Evolutionary conservation across 2,113 vertebrate genomes (phyloP).

Genomic region (Cheirogaleus medius): DNA sequence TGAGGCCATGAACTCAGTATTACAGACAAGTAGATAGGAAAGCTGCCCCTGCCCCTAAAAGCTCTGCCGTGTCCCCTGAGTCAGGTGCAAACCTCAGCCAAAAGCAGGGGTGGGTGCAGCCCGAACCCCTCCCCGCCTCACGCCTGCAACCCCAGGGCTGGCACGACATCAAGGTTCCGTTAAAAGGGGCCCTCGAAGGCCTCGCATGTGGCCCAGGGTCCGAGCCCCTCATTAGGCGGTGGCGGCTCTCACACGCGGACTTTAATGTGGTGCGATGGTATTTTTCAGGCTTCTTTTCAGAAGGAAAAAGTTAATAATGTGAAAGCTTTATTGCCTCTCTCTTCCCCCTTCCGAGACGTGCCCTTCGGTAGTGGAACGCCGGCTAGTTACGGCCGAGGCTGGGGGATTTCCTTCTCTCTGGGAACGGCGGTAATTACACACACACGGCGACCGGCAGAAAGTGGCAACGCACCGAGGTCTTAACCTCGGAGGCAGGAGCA

Average conservation of each 20-base stretch:
- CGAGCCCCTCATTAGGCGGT: slow-evolving; percentile 91
- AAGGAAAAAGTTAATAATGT: slow-evolving; percentile 93
- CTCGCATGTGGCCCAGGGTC: slow-evolving; percentile 84
- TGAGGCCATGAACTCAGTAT: not conserved
- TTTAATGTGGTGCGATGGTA: slow-evolving; percentile 90
- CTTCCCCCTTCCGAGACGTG: slow-evolving; percentile 87
- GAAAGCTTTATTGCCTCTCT: slow-evolving; percentile 91
- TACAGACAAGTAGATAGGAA: not conserved
- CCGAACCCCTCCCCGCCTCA: not conserved
- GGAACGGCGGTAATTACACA: slow-evolving; percentile 85
- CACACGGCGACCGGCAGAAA: slow-evolving; percentile 79
- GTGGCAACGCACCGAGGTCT: slow-evolving; percentile 83
- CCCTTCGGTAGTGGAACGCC: slow-evolving; percentile 84
- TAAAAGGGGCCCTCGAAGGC: slow-evolving; percentile 85
- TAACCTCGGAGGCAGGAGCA: slow-evolving; percentile 84
- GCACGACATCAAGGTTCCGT: slow-evolving; percentile 90
- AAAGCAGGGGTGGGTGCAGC: not conserved
- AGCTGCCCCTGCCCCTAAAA: not conserved
- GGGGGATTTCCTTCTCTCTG: slow-evolving; percentile 91
- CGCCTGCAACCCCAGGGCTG: slow-evolving; percentile 83
- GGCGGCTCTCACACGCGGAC: slow-evolving; percentile 84
- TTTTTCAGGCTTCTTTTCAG: slow-evolving; percentile 87
- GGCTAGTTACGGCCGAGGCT: slow-evolving; percentile 87
- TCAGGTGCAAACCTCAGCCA: slow-evolving; percentile 42
- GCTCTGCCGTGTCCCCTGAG: accelerated